phyloP scores from a whole-genome alignment of 2,888 invertebrate genomes.

The Phragmatobia fuliginosa region DNA sequence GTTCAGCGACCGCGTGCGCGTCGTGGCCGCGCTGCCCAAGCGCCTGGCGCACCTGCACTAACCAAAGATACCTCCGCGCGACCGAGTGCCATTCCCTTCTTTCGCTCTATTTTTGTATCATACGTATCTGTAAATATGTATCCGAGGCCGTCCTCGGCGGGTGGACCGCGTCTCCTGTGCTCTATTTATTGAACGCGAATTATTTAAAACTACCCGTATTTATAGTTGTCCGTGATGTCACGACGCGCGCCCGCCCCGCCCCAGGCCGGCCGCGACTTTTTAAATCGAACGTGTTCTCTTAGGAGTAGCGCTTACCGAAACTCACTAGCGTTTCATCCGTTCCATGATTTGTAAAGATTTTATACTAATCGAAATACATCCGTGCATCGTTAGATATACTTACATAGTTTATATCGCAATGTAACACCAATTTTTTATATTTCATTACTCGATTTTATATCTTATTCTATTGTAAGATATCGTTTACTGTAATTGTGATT shows the following conservation, averaged over 20 bases:
- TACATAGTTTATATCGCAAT: constrained; percentile 58
- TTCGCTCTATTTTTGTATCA: constrained; percentile 79
- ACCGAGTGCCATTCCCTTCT: constrained; percentile 85
- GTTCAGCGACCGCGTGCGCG: constrained; percentile 95
- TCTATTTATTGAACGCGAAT: constrained; percentile 31
- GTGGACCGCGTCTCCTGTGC: constrained; percentile 35
- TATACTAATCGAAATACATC: constrained; percentile 68
- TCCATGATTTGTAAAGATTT: constrained; percentile 74
- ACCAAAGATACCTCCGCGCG: constrained; percentile 83
- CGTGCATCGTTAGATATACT: constrained; percentile 62
- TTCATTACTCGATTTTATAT: constrained; percentile 55
- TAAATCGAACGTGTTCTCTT: constrained; percentile 43
- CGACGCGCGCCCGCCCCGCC: constrained; percentile 68
- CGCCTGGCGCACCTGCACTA: constrained; percentile 83
- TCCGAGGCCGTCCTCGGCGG: constrained; percentile 8
- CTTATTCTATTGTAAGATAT: constrained; percentile 54
- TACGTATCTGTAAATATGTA: constrained; percentile 45
- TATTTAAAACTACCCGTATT: constrained; percentile 52
- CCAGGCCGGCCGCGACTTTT: constrained; percentile 60
- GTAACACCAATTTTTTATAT: constrained; percentile 70
- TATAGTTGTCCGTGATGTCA: constrained; percentile 59
- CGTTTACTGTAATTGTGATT: constrained; percentile 41
- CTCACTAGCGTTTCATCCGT: constrained; percentile 76
- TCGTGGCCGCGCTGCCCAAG: constrained; percentile 94
- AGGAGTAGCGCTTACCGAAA: constrained; percentile 64